These are phyloP conservation scores for Pogoniulus pusillus DNA, from an alignment of 2,797 vertebrate species.

Conservation along the genomic window DNA sequence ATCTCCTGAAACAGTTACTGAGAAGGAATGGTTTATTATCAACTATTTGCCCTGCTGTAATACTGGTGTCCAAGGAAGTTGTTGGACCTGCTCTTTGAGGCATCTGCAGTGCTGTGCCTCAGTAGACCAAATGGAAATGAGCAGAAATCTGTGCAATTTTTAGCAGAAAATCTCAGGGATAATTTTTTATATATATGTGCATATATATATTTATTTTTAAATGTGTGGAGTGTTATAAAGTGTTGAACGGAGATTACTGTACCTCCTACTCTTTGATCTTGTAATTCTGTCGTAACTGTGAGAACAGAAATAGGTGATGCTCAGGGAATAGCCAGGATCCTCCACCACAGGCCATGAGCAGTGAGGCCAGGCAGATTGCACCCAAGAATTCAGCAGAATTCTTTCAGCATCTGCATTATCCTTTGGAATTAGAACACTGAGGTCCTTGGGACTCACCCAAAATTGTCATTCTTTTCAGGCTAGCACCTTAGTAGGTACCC, in stretches of 20 bases:
- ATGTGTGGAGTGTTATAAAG: slow-evolving; percentile 49
- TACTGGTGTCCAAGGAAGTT: slow-evolving; percentile 28
- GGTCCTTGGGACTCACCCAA: slow-evolving; percentile 54
- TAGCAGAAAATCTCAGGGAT: slow-evolving; percentile 25
- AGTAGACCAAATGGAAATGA: slow-evolving; percentile 56
- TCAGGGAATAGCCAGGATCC: slow-evolving; percentile 15
- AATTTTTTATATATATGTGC: too few species aligned
- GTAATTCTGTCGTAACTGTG: slow-evolving; percentile 41
- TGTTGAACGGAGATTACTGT: slow-evolving; percentile 52
- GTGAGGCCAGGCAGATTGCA: not conserved
- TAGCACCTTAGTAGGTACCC: slow-evolving; percentile 68
- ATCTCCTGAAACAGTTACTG: not conserved
- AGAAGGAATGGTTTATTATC: not conserved
- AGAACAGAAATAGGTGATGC: slow-evolving; percentile 38
- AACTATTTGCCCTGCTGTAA: not conserved
- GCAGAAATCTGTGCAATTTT: slow-evolving; percentile 39
- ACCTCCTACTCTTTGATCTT: not conserved
- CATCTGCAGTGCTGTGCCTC: slow-evolving; percentile 10
- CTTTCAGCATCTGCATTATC: not conserved
- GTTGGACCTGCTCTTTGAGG: slow-evolving; percentile 42
- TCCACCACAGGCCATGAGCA: not conserved
- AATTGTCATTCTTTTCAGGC: slow-evolving; percentile 61
- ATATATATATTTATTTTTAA: slow-evolving; percentile 44
- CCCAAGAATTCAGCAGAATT: not conserved
- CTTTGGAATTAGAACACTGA: not conserved